Evolutionary conservation across 1,140 invertebrate species (phyloP).

Genomic region (Aethina tumida): DNA sequence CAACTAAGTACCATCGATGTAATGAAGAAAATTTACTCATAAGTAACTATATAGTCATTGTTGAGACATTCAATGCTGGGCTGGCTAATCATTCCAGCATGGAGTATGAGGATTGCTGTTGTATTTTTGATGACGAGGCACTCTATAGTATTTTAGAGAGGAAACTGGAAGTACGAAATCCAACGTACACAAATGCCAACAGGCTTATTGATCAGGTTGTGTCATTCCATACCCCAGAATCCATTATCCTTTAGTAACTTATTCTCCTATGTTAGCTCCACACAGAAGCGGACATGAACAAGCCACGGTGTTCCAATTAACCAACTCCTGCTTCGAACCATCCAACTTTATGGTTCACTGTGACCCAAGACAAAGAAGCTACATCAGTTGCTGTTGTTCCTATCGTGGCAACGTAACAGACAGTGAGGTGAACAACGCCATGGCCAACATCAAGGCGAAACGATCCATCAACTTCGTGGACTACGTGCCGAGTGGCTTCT

Average conservation of each 20-base stretch:
- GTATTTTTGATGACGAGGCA: constrained; percentile 82
- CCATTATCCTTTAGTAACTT: constrained; percentile 59
- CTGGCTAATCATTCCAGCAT: constrained; percentile 71
- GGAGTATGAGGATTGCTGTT: constrained; percentile 56
- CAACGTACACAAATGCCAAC: constrained; percentile 76
- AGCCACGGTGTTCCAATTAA: constrained; percentile 42
- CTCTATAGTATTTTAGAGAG: constrained; percentile 71
- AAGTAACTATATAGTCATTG: too few relatives aligned
- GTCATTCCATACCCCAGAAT: constrained; percentile 58
- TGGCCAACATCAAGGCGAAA: constrained; percentile 57
- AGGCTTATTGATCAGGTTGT: constrained; percentile 62
- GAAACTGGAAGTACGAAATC: constrained; percentile 57
- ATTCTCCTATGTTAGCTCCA: constrained; percentile 50
- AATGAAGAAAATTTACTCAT: too few relatives aligned
- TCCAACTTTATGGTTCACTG: constrained; percentile 51
- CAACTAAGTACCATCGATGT: too few relatives aligned
- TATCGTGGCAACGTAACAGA: constrained; percentile 56
- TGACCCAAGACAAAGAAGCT: constrained; percentile 48
- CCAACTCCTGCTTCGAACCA: constrained; percentile 45
- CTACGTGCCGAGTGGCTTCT: constrained; percentile 65
- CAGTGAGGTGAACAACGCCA: constrained; percentile 62
- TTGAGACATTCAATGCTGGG: constrained; percentile 83
- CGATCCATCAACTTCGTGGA: constrained; percentile 56
- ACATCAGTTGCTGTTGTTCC: constrained; percentile 47
- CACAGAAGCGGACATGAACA: constrained; percentile 48